Conservation (phyloP, 2,888 invertebrate species). For the Tenthredo scrophulariae region DNA sequence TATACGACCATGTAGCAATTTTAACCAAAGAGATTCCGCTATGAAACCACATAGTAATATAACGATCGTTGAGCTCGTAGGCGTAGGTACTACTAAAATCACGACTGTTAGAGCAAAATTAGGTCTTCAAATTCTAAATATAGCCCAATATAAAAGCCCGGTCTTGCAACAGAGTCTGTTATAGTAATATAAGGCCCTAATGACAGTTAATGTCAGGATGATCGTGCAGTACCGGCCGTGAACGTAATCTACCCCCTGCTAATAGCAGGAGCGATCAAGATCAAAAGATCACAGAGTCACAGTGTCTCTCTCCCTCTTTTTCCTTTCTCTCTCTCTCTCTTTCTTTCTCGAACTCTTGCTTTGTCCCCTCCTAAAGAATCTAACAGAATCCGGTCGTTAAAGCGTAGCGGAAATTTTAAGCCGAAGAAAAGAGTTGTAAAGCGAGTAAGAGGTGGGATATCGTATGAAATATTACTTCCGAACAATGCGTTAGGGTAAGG, state of each 20-base stretch:
- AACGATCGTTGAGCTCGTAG: neutral
- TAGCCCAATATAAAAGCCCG: slow-evolving; percentile 8
- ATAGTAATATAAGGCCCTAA: slow-evolving; percentile 49
- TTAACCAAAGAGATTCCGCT: neutral
- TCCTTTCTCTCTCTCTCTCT: neutral
- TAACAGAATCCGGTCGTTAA: slow-evolving; percentile 24
- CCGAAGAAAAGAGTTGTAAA: slow-evolving; percentile 15
- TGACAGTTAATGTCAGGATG: slow-evolving; percentile 44
- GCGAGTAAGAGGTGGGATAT: slow-evolving; percentile 21
- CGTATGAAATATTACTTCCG: slow-evolving; percentile 33
- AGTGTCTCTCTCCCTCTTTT: neutral
- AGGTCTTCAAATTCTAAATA: slow-evolving; percentile 16
- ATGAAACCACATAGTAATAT: neutral
- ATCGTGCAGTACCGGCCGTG: slow-evolving; percentile 36
- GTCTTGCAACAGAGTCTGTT: slow-evolving; percentile 27
- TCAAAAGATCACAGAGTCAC: slow-evolving; percentile 53
- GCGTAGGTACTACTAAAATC: slow-evolving; percentile 18
- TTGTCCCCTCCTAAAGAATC: neutral
- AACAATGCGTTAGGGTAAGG: slow-evolving; percentile 21
- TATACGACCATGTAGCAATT: neutral
- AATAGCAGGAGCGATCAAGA: slow-evolving; percentile 55
- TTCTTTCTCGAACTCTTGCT: neutral
- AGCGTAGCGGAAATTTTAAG: slow-evolving; percentile 28
- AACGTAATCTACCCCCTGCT: slow-evolving; percentile 55
- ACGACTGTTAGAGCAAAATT: slow-evolving; percentile 22